A percentile compares a stretch with the other conserved stretches of the same genome.
Conservation (phyloP, 1,140 invertebrate genomes). For the Phymastichus coffea region DNA sequence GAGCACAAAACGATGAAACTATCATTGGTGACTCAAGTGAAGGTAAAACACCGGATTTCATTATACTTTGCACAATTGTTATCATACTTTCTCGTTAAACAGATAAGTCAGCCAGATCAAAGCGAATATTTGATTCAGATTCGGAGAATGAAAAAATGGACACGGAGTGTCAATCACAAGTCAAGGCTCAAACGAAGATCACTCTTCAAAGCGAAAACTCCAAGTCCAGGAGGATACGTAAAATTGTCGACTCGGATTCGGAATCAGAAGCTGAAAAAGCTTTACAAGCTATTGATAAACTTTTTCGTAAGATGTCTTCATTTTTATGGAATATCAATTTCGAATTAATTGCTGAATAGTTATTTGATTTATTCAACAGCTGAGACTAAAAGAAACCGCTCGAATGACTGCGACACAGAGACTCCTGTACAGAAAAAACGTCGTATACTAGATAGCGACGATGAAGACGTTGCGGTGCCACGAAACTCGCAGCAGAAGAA, state of each 20-base stretch:
- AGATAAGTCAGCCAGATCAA: neutral
- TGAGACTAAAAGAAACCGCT: slow-evolving; percentile 36
- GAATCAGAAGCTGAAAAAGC: slow-evolving; percentile 29
- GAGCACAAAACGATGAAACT: too few species aligned
- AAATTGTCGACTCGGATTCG: slow-evolving; percentile 32
- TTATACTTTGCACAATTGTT: neutral
- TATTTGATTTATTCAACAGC: slow-evolving; percentile 29
- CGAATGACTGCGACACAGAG: slow-evolving; percentile 38
- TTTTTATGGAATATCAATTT: too few species aligned
- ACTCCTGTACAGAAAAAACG: slow-evolving; percentile 43
- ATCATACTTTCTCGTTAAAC: neutral
- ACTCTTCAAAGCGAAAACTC: slow-evolving; percentile 10
- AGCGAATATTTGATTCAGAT: slow-evolving; percentile 16
- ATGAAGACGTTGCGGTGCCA: slow-evolving; percentile 33
- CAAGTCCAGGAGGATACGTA: slow-evolving; percentile 29
- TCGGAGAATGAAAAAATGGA: slow-evolving; percentile 21
- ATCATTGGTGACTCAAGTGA: neutral
- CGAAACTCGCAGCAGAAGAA: too few species aligned
- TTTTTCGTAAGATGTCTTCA: slow-evolving; percentile 9
- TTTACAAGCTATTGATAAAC: neutral
- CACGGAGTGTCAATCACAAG: neutral
- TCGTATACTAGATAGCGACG: slow-evolving; percentile 46
- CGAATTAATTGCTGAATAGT: too few species aligned
- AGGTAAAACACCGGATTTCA: slow-evolving; percentile 8
- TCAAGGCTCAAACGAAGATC: neutral